Evolutionary conservation across 1,140 invertebrate genomes (phyloP).

Genomic region (Linepithema humile): DNA sequence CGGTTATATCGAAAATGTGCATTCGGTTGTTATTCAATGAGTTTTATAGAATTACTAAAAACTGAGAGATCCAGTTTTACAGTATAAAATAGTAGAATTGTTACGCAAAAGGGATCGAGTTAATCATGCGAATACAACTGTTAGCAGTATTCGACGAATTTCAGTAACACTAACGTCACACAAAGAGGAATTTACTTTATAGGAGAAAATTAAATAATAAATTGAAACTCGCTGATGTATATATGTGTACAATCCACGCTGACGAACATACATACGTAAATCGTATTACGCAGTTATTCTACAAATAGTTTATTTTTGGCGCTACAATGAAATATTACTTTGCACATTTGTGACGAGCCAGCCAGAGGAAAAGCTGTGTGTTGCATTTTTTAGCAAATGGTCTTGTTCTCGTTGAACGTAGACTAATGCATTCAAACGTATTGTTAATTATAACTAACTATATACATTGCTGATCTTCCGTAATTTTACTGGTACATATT

Average conservation of each 20-base stretch:
- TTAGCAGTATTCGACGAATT: not conserved
- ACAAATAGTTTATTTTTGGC: constrained; percentile 6
- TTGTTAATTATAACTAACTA: not conserved
- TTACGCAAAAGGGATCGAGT: constrained; percentile 24
- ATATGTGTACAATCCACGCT: too few relatives aligned
- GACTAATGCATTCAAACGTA: not conserved
- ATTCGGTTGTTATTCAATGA: constrained; percentile 32
- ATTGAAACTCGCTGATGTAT: constrained; percentile 19
- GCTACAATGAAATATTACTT: constrained; percentile 13
- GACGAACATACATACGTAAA: too few relatives aligned
- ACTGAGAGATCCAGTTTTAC: not conserved
- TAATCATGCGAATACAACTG: constrained; percentile 36
- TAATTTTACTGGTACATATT: constrained; percentile 23
- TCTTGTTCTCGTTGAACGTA: not conserved
- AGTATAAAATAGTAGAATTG: not conserved
- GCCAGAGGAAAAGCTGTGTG: constrained; percentile 3
- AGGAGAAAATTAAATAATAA: constrained; percentile 45
- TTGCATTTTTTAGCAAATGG: not conserved
- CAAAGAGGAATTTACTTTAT: constrained; percentile 38
- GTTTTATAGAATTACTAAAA: constrained; percentile 46
- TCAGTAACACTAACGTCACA: not conserved
- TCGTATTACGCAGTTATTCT: constrained; percentile 7
- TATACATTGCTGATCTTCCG: not conserved
- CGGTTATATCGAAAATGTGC: constrained; percentile 33
- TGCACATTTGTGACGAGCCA: not conserved